Percentiles rank a stretch among this genome's conserved stretches.
phyloP scores from a whole-genome alignment of 2,888 invertebrate species.

The Acholoe squamosa region DNA sequence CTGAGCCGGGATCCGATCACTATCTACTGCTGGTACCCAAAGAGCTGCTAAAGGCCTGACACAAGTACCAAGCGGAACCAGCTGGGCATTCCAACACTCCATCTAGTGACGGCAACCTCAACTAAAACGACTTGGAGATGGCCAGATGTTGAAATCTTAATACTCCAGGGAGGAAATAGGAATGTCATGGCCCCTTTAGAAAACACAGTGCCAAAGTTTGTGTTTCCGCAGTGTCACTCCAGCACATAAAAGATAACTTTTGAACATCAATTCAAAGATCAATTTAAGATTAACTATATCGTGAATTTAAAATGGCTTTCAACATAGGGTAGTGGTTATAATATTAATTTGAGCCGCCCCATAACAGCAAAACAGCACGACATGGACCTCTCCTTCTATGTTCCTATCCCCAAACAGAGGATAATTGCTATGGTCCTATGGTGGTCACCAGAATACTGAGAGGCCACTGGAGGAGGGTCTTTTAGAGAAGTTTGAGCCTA shows the following conservation, averaged over 20 bases:
- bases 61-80: background rate
- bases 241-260: too few relatives aligned
- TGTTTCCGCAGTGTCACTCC: too few relatives aligned
- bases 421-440: background rate
- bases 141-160: background rate
- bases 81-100: background rate
- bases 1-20: constrained; percentile 27
- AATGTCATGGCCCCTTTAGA: too few relatives aligned
- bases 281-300: too few relatives aligned
- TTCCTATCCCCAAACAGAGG: background rate
- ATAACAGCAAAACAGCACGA: too few relatives aligned
- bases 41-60: background rate
- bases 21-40: constrained; percentile 24
- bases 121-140: background rate
- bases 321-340: too few relatives aligned
- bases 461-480: background rate
- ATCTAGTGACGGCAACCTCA: background rate
- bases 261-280: too few relatives aligned
- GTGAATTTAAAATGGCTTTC: too few relatives aligned
- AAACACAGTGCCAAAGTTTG: too few relatives aligned
- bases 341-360: too few relatives aligned
- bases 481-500: background rate
- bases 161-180: background rate
- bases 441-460: background rate
- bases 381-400: too few relatives aligned